Percentiles rank a stretch among this genome's conserved stretches.
Conservation (phyloP, 2,888 invertebrate genomes). For the Petrolisthes cinctipes region DNA sequence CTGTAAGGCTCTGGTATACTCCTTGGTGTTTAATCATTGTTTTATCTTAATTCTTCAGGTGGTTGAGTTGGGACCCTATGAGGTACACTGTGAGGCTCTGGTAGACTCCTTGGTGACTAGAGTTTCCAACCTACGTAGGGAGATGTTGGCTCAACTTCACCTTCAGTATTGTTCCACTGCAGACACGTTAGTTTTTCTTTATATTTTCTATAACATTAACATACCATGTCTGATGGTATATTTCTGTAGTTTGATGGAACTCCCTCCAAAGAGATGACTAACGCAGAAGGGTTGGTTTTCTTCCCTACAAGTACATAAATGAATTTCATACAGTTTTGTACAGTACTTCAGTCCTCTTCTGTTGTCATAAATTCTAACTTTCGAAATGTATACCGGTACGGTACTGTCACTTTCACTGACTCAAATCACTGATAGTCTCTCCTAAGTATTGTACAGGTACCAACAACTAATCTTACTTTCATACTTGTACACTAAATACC, state of each 20-base stretch:
- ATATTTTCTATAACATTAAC: background rate
- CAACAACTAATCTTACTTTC: no score
- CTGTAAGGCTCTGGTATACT: constrained; percentile 81
- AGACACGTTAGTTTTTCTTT: constrained; percentile 75
- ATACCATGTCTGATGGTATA: background rate
- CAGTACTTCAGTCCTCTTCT: no score
- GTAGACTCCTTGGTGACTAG: constrained; percentile 79
- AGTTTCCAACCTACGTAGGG: constrained; percentile 79
- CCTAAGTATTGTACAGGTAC: no score
- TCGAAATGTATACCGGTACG: no score
- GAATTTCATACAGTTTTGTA: no score
- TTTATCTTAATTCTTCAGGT: constrained; percentile 71
- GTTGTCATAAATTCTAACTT: no score
- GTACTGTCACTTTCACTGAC: no score
- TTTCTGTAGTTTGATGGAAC: background rate
- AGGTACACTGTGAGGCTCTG: constrained; percentile 84
- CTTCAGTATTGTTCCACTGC: constrained; percentile 84
- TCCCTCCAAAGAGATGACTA: background rate
- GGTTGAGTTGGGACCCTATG: constrained; percentile 85
- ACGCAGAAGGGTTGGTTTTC: no score
- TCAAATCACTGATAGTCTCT: no score
- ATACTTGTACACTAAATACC: no score
- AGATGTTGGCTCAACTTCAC: constrained; percentile 81
- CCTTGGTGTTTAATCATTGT: constrained; percentile 74
- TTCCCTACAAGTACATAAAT: no score